Conservation (phyloP, 2,797 vertebrate genomes). For the Chromis chromis region DNA sequence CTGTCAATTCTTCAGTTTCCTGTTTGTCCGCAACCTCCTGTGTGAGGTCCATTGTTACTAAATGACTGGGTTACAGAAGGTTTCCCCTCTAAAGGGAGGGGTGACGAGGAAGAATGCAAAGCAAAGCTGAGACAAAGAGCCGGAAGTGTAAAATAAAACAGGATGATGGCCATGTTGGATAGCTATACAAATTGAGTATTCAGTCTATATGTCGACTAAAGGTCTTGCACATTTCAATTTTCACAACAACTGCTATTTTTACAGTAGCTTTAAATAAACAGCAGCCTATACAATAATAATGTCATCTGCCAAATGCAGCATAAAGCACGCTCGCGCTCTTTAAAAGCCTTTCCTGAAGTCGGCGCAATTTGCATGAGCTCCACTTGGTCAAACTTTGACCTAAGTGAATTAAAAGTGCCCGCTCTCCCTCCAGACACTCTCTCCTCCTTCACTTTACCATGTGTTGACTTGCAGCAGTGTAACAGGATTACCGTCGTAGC, state of each 20-base stretch:
- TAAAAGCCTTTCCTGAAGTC: conserved; percentile 48
- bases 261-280: conserved; percentile 40
- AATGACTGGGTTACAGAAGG: background rate
- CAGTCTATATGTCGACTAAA: background rate
- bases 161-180: conserved; percentile 40
- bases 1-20: conserved; percentile 42
- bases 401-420: conserved; percentile 56
- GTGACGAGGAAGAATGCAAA: conserved; percentile 11
- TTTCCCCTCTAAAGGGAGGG: background rate
- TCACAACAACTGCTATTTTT: conserved; percentile 35
- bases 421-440: conserved; percentile 20
- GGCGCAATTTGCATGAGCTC: conserved; percentile 40
- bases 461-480: conserved; percentile 53
- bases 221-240: conserved; percentile 4
- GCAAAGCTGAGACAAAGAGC: conserved; percentile 43
- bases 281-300: conserved; percentile 50
- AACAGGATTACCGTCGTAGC: conserved; percentile 67
- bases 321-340: conserved; percentile 3
- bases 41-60: conserved; percentile 38
- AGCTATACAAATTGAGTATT: background rate
- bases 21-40: conserved; percentile 49
- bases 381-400: conserved; percentile 52
- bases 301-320: conserved; percentile 43
- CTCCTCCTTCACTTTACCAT: background rate
- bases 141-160: conserved; percentile 56